phyloP scores from a whole-genome alignment of 2,888 invertebrate genomes.

The Acrobasis consociella region DNA sequence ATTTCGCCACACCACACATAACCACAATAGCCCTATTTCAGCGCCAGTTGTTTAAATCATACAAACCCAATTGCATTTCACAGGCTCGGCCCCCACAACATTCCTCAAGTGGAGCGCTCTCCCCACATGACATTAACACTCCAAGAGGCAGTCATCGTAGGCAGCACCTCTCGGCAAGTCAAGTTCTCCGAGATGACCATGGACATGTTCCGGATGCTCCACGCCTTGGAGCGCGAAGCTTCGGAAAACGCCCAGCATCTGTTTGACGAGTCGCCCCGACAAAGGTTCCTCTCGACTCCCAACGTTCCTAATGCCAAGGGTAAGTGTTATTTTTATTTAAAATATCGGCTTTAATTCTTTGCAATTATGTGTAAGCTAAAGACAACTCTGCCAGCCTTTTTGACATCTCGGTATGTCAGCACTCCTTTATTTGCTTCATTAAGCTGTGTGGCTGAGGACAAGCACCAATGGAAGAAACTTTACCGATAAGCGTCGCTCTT shows the following conservation, averaged over 20 bases:
- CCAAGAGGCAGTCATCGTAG: constrained; percentile 97
- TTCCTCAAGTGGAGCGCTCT: constrained; percentile 94
- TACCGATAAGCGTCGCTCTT: no score
- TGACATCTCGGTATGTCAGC: no score
- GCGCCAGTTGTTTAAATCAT: neutral
- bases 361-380: neutral
- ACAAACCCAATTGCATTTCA: constrained; percentile 27
- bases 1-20: no score
- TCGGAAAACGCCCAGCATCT: constrained; percentile 90
- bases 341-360: no score
- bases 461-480: no score
- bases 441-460: no score
- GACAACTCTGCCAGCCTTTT: no score
- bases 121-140: constrained; percentile 93
- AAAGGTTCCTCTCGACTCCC: constrained; percentile 79
- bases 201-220: constrained; percentile 99
- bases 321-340: constrained; percentile 30
- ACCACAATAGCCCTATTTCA: neutral
- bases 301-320: constrained; percentile 62
- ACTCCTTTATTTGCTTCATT: no score
- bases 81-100: constrained; percentile 91
- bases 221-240: constrained; percentile 96
- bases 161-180: constrained; percentile 96
- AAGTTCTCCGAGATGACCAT: constrained; percentile 98
- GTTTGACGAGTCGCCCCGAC: constrained; percentile 72